Base-by-base conservation (phyloP, 1,140 invertebrate species). In the Diuraphis noxia region DNA sequence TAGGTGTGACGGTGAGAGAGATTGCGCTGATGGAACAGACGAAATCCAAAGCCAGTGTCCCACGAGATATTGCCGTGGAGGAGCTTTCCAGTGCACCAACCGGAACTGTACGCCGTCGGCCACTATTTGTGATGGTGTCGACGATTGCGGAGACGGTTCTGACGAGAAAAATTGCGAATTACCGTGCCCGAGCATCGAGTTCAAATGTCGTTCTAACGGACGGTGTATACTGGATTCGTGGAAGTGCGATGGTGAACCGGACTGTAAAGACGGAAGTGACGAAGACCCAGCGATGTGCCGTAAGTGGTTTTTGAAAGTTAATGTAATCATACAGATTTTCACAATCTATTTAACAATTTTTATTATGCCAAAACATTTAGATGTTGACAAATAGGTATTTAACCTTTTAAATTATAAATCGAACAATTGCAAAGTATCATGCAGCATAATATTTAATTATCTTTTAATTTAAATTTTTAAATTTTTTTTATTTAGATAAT, bases 161-260 rank as follows among this genome's bases (percentile, higher is more conserved):
- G 92, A 92, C 38, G 92, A 93, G 86, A 91, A 92, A 25, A 95
- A 97, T 92, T 98, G 97, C 93, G 95, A 96, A 17, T 94, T 96
- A 85, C 97, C 97, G n/a, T 98, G 98, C 93, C 97, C 97, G 0
- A 96, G 97, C n/a, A 95, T 98, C 10, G 97, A 98, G 93, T 99
- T 99, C 93, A 99, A 99, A 93, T 99, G 98, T 93, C 96, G 96
- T 93, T 96, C 95, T 0, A 98, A 97, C 92, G 98, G 98, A 2
- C 95, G 97, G 49, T 99, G 99, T 94, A 98, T 99, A 92, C 96
- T 99, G 34, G 96, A 97, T 52, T 97, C 97, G 77, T 99, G 99
- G 98, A 97, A 97, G 93, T 99, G 98, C 93, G 98, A 99, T 93
- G 97, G 97, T 1, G 98, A 99, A 93, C 96, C 97, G 10, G 98